Base-by-base conservation (phyloP, 2,797 vertebrate species). In the Orestias chungarensis region DNA sequence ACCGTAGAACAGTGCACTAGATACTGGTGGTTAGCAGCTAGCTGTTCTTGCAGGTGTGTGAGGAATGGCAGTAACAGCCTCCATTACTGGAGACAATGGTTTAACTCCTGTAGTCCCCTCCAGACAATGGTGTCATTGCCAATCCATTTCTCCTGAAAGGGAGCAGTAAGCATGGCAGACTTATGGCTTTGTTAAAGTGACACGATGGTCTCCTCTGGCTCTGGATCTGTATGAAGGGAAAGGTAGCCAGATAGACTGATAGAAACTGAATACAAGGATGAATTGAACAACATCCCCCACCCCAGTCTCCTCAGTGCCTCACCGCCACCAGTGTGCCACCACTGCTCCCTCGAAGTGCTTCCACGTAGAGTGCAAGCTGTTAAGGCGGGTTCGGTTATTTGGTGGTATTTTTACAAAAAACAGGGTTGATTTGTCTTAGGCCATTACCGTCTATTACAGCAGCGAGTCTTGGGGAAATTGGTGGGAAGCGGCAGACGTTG, bases 381-480 rank as follows among this genome's bases (percentile, higher is more conserved):
- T 89, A 89, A 42, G 88, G 82, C 81, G 82, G 83, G 91, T 86
- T 83, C 89, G 91, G 89, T 94, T 96, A 95, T 94, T 93, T 94
- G 93, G 89, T 96, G 95, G 95, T 97, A 93, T 96, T 98, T 96
- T 96, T 96, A 96, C 90, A 96, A 96, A 95, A 96, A 96, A 96
- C 79, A 35, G 86, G 94, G 95, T 95, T 98, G 97, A 97, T 98
- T 98, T 97, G 96, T 98, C 97, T 97, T 98, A 96, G 95, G 93
- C 96, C 96, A 96, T 99, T 99, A 97, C 95, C 96, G 96, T 98
- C 96, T 97, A 95, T 98, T 98, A 99, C 96, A 94, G 93, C 94
- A 96, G 93, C 93, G 95, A 97, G 96, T 97, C 96, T 95, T 91
- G 86, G 91, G 94, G 95, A 97, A 97, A 62, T 93, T 98, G 96